Conservation (phyloP, 2,797 vertebrate species). For the Cyclura pinguis region DNA sequence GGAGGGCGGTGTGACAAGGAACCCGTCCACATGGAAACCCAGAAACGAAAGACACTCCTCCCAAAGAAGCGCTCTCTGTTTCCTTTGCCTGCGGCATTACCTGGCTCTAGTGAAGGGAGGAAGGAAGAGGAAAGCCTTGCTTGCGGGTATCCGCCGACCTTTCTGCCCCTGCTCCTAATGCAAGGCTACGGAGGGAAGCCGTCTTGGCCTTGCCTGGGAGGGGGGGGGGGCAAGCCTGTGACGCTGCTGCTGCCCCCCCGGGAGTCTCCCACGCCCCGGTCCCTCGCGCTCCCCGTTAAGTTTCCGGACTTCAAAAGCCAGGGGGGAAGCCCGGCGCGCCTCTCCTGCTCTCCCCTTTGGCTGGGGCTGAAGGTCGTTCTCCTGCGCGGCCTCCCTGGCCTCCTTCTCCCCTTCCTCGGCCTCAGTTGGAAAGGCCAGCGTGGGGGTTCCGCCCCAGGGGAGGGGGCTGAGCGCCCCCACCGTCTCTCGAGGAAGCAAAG, state of each 20-base stretch:
- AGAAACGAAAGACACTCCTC: constrained; percentile 63
- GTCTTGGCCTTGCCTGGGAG: too few species aligned
- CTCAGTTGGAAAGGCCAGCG: neutral
- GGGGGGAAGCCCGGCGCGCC: neutral
- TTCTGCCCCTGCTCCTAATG: neutral
- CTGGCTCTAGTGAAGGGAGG: neutral
- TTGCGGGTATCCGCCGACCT: neutral
- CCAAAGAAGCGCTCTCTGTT: constrained; percentile 71
- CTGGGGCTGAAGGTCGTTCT: neutral
- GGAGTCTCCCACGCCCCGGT: too few species aligned
- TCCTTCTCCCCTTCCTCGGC: neutral
- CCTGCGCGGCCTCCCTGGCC: too few species aligned
- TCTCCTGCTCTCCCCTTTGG: neutral
- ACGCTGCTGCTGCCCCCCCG: too few species aligned
- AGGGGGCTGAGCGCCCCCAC: constrained; percentile 56
- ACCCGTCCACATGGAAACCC: constrained; percentile 51
- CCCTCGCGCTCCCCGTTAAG: neutral
- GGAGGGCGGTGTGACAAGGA: neutral
- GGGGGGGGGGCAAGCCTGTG: too few species aligned
- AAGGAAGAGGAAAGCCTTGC: too few species aligned
- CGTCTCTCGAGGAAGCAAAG: neutral
- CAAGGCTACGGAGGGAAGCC: neutral
- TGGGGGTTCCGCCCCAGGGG: neutral
- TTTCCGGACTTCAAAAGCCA: too few species aligned
- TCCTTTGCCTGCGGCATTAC: constrained; percentile 4